These are phyloP conservation scores for Eulithis testata DNA, from an alignment of 2,888 invertebrate species.

Conservation along the genomic window DNA sequence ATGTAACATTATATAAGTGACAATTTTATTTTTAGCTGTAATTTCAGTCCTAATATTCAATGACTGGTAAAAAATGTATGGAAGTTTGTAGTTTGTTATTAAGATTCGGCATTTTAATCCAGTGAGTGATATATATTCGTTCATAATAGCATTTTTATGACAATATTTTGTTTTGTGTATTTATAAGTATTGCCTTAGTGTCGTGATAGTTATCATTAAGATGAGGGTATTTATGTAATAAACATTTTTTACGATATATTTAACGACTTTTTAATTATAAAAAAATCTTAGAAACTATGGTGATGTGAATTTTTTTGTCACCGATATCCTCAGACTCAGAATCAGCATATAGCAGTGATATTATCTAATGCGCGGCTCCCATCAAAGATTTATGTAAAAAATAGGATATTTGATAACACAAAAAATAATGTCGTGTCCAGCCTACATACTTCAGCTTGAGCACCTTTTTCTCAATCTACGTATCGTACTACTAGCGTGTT, in stretches of 20 bases:
- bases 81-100: background rate
- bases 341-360: too few species aligned
- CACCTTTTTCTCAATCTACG: background rate
- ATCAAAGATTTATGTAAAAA: too few species aligned
- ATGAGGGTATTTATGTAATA: conserved; percentile 74
- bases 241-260: conserved; percentile 35
- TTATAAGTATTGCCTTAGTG: conserved; percentile 39
- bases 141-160: conserved; percentile 3
- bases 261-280: conserved; percentile 16
- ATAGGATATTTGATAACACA: too few species aligned
- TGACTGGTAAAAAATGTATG: too few species aligned
- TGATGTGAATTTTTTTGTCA: too few species aligned
- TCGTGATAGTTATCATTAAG: conserved; percentile 65
- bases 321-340: too few species aligned
- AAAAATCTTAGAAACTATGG: background rate
- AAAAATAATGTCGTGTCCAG: background rate
- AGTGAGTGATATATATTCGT: conserved; percentile 14
- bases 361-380: too few species aligned
- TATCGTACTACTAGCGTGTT: background rate
- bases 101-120: conserved; percentile 21
- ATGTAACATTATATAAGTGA: too few species aligned
- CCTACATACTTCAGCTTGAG: background rate
- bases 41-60: too few species aligned
- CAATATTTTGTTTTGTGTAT: conserved; percentile 10
- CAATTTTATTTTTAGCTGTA: too few species aligned